Base-by-base conservation (phyloP, 2,113 vertebrate species). In the Sterrhoptilus dennistouni region DNA sequence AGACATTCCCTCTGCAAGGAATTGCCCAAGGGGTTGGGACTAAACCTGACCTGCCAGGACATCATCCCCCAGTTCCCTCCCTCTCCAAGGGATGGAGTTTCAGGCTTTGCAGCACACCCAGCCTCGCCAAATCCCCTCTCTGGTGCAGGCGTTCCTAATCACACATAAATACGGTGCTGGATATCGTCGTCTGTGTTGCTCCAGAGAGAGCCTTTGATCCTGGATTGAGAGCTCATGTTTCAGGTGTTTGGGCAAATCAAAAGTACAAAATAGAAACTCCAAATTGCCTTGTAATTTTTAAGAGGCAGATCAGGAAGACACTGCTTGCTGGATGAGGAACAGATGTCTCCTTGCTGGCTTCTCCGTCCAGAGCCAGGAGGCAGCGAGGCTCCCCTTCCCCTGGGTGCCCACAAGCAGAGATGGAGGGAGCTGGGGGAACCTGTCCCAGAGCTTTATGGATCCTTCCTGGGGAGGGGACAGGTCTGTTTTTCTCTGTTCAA, bases 281-380 rank as follows among this genome's bases (percentile, higher is more conserved):
- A 96, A 96, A 96, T 96, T 97, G 96, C 95, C 96, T 95, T 97
- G 95, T 97, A 97, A 97, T 97, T 97, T 94, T 97, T 97, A 97
- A 97, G 94, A 98, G 97, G 95, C 95, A 97, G 93, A 96, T 97
- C 96, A 97, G 96, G 97, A 97, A 95, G 96, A 97, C 92, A 74
- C 65, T 91, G 96, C 93, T 94, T n/a, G 47, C 82, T 93, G 92
- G 95, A 97, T 97, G 91, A 90, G 70, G 93, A 97, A 95, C 96
- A 98, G 95, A 98, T 97, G 97, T 94, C 86, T 94, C 96, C 94
- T 82, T 49, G 83, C 61, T 7, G 3, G 16, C 23, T 40, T 74
- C 69, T 59, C 33, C 0, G 12, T 77, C 83, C 42, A 0, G 57
- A 81, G 38, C 17, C 0, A 12, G 38, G 63, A 96, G 74, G 76